These are phyloP conservation scores for Hydropsyche tenuis DNA, from an alignment of 1,140 invertebrate species.

Conservation along the genomic window DNA sequence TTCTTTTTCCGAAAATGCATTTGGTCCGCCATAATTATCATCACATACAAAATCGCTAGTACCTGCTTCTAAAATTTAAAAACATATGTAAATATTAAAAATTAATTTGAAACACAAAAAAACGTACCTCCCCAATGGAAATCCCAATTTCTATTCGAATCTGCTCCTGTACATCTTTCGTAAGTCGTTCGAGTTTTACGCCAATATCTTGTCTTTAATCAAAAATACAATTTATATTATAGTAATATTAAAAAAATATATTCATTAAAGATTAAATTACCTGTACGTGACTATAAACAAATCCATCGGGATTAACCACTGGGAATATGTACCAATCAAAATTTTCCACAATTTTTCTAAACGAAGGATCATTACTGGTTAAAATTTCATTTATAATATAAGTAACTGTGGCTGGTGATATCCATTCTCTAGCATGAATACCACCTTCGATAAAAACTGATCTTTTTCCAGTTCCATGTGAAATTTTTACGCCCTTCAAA, in stretches of 20 bases:
- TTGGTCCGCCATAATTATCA: background rate
- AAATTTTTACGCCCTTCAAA: slow-evolving; percentile 67
- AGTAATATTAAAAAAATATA: slow-evolving; percentile 26
- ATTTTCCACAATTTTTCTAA: slow-evolving; percentile 59
- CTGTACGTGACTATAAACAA: slow-evolving; percentile 63
- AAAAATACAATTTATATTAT: too few species aligned
- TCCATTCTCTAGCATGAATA: slow-evolving; percentile 74
- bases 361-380: slow-evolving; percentile 53
- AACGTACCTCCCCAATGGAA: slow-evolving; percentile 66
- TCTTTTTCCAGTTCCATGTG: slow-evolving; percentile 53
- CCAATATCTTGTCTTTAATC: slow-evolving; percentile 47
- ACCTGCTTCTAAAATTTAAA: slow-evolving; percentile 47
- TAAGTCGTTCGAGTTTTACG: slow-evolving; percentile 35
- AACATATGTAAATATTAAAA: slow-evolving; percentile 44
- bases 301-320: slow-evolving; percentile 71
- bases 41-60: background rate
- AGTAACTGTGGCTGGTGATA: slow-evolving; percentile 65
- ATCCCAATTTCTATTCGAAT: slow-evolving; percentile 66
- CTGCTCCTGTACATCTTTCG: slow-evolving; percentile 58
- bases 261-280: background rate
- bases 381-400: slow-evolving; percentile 65
- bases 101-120: background rate
- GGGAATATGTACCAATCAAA: slow-evolving; percentile 69
- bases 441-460: slow-evolving; percentile 54
- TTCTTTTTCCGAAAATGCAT: slow-evolving; percentile 28